These are phyloP conservation scores for Drosophila nebulosa DNA, from an alignment of 1,140 invertebrate genomes.

Conservation along the genomic window DNA sequence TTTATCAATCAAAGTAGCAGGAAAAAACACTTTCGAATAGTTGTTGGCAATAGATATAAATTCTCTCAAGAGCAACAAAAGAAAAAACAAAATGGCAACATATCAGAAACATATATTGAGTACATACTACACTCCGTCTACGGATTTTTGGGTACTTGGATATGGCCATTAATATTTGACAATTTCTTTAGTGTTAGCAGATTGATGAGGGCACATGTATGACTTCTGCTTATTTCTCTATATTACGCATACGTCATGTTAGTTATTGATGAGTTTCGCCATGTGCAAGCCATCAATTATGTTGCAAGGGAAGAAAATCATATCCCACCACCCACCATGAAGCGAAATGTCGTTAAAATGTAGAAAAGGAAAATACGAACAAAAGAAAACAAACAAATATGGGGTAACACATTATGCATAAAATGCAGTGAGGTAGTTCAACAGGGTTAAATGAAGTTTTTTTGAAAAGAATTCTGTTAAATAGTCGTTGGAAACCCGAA, in stretches of 20 bases:
- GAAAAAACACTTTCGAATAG: slow-evolving; percentile 68
- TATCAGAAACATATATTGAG: slow-evolving; percentile 11
- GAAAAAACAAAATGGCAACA: neutral
- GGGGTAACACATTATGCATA: slow-evolving; percentile 51
- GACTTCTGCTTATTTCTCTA: slow-evolving; percentile 62
- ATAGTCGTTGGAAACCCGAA: too few species aligned
- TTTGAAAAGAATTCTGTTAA: too few species aligned
- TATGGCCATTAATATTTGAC: slow-evolving; percentile 73
- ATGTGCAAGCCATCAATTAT: slow-evolving; percentile 68
- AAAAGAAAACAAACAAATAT: slow-evolving; percentile 4
- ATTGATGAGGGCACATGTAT: slow-evolving; percentile 68
- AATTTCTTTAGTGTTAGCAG: slow-evolving; percentile 57
- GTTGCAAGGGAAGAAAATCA: neutral
- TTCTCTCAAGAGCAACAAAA: slow-evolving; percentile 31
- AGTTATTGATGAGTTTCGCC: slow-evolving; percentile 63
- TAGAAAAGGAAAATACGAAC: slow-evolving; percentile 38
- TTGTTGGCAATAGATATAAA: slow-evolving; percentile 58
- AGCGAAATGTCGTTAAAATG: slow-evolving; percentile 51
- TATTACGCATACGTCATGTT: slow-evolving; percentile 62
- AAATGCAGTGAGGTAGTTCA: slow-evolving; percentile 24
- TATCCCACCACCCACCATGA: slow-evolving; percentile 9
- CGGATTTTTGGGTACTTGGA: slow-evolving; percentile 18
- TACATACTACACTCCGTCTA: slow-evolving; percentile 14
- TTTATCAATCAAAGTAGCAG: slow-evolving; percentile 71
- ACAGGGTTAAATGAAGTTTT: neutral